Percentiles rank a stretch among this genome's conserved stretches.
phyloP scores from a whole-genome alignment of 2,113 vertebrate genomes.

The Grammomys dolichurus region DNA sequence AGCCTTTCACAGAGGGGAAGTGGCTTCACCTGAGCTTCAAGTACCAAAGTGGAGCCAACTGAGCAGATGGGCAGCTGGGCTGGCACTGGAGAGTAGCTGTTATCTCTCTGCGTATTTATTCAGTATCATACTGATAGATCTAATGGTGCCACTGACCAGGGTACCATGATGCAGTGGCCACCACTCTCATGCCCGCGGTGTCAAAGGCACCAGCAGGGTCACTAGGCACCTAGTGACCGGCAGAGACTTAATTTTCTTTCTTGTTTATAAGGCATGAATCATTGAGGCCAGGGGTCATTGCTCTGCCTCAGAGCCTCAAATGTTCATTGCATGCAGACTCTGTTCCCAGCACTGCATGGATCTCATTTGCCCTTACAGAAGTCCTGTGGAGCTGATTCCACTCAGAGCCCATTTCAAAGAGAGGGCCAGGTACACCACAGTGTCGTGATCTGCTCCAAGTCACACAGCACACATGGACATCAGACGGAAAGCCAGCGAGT shows the following conservation, averaged over 20 bases:
- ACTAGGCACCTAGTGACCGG: accelerated
- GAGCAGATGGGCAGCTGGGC: background rate
- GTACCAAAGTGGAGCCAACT: accelerated
- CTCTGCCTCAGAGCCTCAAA: background rate
- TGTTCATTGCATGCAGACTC: background rate
- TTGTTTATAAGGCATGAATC: background rate
- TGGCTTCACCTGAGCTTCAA: background rate
- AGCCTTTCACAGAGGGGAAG: background rate
- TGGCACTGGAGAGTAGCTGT: background rate
- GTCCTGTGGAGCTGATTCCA: accelerated
- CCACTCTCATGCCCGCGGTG: accelerated
- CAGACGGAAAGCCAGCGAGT: background rate
- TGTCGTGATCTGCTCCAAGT: background rate
- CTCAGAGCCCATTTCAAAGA: background rate
- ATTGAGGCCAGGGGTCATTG: background rate
- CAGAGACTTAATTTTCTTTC: background rate
- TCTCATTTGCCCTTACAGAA: background rate
- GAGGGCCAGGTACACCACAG: background rate
- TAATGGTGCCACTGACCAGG: background rate
- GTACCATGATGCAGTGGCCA: accelerated
- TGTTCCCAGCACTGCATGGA: background rate
- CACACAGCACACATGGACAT: background rate
- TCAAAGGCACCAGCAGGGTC: background rate
- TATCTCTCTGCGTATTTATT: background rate
- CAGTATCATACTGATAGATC: background rate